Base-by-base conservation (phyloP, 2,113 vertebrate genomes). In the Aphyosemion australe region DNA sequence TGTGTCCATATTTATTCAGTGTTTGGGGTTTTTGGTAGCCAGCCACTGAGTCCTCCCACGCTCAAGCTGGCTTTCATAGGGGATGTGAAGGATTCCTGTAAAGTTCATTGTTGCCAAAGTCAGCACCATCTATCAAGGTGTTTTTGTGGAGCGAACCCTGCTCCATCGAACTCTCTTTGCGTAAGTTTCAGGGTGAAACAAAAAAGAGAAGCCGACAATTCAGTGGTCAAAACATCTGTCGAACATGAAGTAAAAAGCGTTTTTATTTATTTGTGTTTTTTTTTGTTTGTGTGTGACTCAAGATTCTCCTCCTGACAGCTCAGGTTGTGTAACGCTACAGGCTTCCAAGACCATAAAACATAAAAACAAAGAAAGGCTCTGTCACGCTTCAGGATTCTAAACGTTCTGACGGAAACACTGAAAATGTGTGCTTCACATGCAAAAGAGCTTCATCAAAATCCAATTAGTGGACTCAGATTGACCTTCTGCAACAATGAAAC, bases 221-320 rank as follows among this genome's bases (percentile, higher is more conserved):
- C 18, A 8, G 39, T 50, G 18, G 43, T 54, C 52, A 49, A n/a
- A 62, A 74, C 68, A 76, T 82, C 65, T 78, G 74, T 41, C 31
- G 4, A 15, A 7, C 58, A 12, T 54, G 56, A 74, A 61, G 14
- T 45, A 4, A 62, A 41, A 53, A 8, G 34, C 6, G 3, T 26
- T 26, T 26, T 26, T 26, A 3, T 37, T 37, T 56, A 21, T 20
- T 64, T 54, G 26, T 67, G 34, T 78, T 4, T 10, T 37, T 37
- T 56, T 55, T 54, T 52, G 37, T 20, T 64, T 54, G 37, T 67
- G 34, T 78, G 54, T 62, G 39, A 42, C 57, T 57, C n/a, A 39
- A 18, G 41, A 37, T 37, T 60, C 41, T 55, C 54, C 13, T 66
- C 10, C 50, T 12, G 43, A 39, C 8, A 10, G 41, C 13, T 68